Base-by-base conservation (phyloP, 53 echinoderm and acorn worm genomes). In the Henricia sp. region DNA sequence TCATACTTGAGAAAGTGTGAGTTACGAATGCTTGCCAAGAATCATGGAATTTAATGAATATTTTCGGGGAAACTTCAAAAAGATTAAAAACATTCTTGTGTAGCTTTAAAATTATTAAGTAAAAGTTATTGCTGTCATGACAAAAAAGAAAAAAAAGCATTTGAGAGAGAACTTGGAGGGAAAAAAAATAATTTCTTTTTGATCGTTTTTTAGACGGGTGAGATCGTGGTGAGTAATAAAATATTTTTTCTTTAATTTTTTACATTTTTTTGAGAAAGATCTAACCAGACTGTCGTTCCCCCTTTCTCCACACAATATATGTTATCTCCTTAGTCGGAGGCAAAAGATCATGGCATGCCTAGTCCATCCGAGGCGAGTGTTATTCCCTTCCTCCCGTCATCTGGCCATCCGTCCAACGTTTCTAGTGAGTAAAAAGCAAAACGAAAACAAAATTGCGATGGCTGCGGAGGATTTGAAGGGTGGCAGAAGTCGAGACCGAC, bases 341-440 rank as follows among this genome's bases (percentile, higher is more conserved):
- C 83, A 65, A 91, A 91, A 86, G 93, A 95, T 53, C 91, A 74
- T 86, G 85, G 93, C 86, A 88, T 90, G 71, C 93, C 77, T 88
- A 91, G 91, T 70, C 91, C 94, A 56, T 67, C 83, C 54, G 94
- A 92, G 53, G 65, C 59, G 71, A 42, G 23, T 54, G 36, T 65
- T 32, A 55, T 71, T 71, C 86, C 86, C 58, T 83, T 90, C 52
- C 85, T 94, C 76, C 83, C 90, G 74, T 77, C 93, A 27, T 88
- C 92, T 37, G 75, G 92, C 85, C 94, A 92, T 56, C 88, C 94
- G 16, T 92, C 97, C 58, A 90, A 89, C 30, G 93, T 94, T 64
- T 96, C 97, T 85, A 96, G 97, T 96, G 97, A 96, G 97, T 96
- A 96, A 92, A 58, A 50, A 77, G 37, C 68, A n/a, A 85, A 63